Conservation (phyloP, 2,797 vertebrate genomes). For the Myotis myotis region DNA sequence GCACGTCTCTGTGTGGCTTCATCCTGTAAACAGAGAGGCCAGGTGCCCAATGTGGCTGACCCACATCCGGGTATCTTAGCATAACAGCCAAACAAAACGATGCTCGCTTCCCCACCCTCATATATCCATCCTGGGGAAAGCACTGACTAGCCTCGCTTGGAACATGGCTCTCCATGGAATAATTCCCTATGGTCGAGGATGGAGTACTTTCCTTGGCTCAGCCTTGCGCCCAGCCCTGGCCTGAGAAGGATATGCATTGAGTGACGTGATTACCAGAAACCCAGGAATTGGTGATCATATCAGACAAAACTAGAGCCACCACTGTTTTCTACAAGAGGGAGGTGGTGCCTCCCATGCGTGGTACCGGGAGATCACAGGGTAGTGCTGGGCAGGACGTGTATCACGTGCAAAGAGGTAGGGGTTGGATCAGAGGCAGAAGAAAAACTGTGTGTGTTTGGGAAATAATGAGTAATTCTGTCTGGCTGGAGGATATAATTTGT, state of each 20-base stretch:
- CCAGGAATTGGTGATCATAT: too few relatives aligned
- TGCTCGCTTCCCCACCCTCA: neutral
- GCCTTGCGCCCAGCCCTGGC: neutral
- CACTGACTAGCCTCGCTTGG: neutral
- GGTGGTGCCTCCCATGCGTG: accelerated
- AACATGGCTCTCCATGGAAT: too few relatives aligned
- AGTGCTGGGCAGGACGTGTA: accelerated
- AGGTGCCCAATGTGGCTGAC: neutral
- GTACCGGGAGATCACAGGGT: neutral
- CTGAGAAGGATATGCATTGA: neutral
- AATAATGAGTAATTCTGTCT: neutral
- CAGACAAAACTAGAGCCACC: neutral
- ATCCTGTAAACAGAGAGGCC: neutral
- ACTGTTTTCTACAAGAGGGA: neutral
- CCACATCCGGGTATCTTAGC: neutral
- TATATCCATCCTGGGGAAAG: neutral
- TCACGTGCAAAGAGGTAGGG: neutral
- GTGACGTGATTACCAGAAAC: neutral
- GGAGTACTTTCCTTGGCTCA: neutral
- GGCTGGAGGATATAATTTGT: neutral
- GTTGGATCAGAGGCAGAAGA: neutral
- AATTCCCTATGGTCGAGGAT: neutral
- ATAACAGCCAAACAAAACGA: neutral
- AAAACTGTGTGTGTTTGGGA: neutral
- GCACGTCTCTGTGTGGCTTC: neutral